Evolutionary conservation across 2,797 vertebrate species (phyloP).

Genomic region (Orientallactaga sibirica): DNA sequence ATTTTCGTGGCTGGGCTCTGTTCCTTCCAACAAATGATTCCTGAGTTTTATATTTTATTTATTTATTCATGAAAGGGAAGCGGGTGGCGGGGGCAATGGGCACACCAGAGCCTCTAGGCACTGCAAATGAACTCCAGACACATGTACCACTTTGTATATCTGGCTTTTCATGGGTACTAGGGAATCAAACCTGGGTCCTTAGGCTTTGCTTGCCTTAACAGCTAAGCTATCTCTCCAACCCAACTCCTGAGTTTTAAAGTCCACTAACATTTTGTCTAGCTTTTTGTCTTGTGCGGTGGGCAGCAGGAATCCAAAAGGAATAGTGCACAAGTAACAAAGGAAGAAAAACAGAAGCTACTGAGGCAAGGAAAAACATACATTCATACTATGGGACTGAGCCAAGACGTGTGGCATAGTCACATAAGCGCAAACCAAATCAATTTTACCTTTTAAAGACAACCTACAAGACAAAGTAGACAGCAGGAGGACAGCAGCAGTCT

Average conservation of each 20-base stretch:
- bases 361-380: neutral
- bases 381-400: neutral
- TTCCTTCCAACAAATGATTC: neutral
- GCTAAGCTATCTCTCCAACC: too few relatives aligned
- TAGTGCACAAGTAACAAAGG: neutral
- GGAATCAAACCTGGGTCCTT: too few relatives aligned
- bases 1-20: neutral
- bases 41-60: too few relatives aligned
- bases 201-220: too few relatives aligned
- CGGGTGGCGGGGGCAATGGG: too few relatives aligned
- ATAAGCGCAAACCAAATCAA: neutral
- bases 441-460: neutral
- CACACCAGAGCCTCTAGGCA: too few relatives aligned
- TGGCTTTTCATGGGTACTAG: too few relatives aligned
- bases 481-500: neutral
- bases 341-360: neutral
- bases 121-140: too few relatives aligned
- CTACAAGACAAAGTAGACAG: neutral
- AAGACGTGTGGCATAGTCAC: neutral
- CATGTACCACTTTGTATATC: too few relatives aligned
- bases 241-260: conserved; percentile 34
- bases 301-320: neutral
- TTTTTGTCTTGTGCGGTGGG: neutral
- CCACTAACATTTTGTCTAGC: neutral
- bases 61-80: too few relatives aligned